Percentiles rank a stretch among this genome's conserved stretches.
phyloP scores from a whole-genome alignment of 2,797 vertebrate species.

The Eidolon dupreanum region DNA sequence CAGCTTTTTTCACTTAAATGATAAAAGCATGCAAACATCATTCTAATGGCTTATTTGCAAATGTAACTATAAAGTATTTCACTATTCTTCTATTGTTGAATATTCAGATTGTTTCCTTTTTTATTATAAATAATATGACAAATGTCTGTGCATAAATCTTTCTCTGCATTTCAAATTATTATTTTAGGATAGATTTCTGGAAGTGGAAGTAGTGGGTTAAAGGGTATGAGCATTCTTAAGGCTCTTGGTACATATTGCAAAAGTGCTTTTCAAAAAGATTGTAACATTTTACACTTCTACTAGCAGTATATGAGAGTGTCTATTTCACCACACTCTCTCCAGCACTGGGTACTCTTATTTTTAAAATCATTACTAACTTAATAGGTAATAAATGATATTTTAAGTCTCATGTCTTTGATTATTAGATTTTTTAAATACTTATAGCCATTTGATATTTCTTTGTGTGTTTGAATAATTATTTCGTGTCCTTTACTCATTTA shows the following conservation, averaged over 20 bases:
- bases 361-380: conserved; percentile 47
- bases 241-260: not conserved
- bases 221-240: conserved; percentile 36
- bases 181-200: conserved; percentile 29
- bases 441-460: not conserved
- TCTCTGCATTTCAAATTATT: conserved; percentile 57
- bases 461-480: conserved; percentile 13
- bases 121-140: conserved; percentile 11
- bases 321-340: not conserved
- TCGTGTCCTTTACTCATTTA: conserved; percentile 37
- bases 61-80: not conserved
- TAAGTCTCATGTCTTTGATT: conserved; percentile 23
- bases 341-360: conserved; percentile 15
- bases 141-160: conserved; percentile 24
- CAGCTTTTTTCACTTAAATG: conserved; percentile 36
- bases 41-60: conserved; percentile 4
- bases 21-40: not conserved
- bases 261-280: conserved; percentile 23
- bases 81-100: not conserved
- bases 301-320: not conserved
- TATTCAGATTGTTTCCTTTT: not conserved
- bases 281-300: not conserved
- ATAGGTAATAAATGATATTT: conserved; percentile 10
- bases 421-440: conserved; percentile 19
- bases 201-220: conserved; percentile 42